Evolutionary conservation across 2,888 invertebrate species (phyloP), one percentile per base, ranked within the genome.

Genomic region (Diarsia dahlii): DNA sequence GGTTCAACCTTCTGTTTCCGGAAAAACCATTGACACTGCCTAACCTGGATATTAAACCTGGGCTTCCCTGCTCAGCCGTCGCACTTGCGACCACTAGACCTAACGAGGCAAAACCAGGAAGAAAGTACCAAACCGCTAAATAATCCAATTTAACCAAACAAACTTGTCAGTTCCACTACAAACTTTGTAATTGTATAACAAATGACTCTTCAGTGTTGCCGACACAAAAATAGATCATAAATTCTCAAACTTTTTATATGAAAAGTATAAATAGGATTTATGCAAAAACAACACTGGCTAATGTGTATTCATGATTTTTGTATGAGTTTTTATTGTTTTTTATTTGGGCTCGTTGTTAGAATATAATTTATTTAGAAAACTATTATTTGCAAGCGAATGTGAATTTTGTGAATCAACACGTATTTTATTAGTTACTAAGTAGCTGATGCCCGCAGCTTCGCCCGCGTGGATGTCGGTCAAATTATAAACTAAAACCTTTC

Each of bases 131-230:
- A 54, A 54, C 34, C 12, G 23, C 52, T 54, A 34, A 62, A 48
- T 66, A 81, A 72, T 67, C 45, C 15, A 58, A 69, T 71, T 71
- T 48, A 10, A 54, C 39, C 18, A 76, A 78, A 77, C 64, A 60
- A 76, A 75, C 71, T 78, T 76, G 39, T 81, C 73, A 65, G 28
- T 85, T 64, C n/a, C 72, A 75, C 85, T 84, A 78, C 34, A 60
- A 84, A 84, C 71, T 76, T 76, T 75, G 50, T 81, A 81, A 81
- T 78, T 76, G 75, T 78, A 67, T 74, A 78, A 84, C 56, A 85
- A 84, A 84, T 66, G 45, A 64, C 74, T 67, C 76, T 74, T 76
- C 60, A 74, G 71, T 84, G 78, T 84, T 71, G 54, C 65, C 46
- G 13, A 67, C 68, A 63, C 62, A 73, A 73, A 80, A 84, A 78